Evolutionary conservation across 2,113 vertebrate species (phyloP), one percentile per base, ranked within the genome.

Genomic region (Xenopus laevis): DNA sequence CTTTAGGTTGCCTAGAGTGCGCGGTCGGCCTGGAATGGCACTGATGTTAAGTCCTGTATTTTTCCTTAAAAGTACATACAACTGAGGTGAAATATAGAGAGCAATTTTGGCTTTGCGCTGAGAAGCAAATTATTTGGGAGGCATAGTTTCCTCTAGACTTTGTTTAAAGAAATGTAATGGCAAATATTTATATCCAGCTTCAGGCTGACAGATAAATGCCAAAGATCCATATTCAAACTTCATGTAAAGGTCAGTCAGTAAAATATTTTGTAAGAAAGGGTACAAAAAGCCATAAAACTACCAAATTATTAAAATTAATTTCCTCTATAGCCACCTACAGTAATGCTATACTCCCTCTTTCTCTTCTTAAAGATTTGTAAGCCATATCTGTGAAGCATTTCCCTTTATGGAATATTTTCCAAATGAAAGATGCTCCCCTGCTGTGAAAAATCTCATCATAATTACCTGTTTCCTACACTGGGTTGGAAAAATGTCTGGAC

Each of bases 401-500:
- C 8, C 30, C 62, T 18, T 65, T 65, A 65, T 65, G 71, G 63
- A 45, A 58, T 65, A 65, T 73, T 65, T 57, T 73, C 18, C n/a
- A 65, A 72, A 45, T 20, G 17, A 73, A 58, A 16, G 15, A 33
- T 46, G 62, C 30, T 73, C 33, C 52, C 71, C 50, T 73, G 55
- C 62, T 11, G 71, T 23, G 62, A 57, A n/a, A 65, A 65, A 65
- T 55, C 45, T 45, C 61, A 44, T 21, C 52, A 65, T 65, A 73
- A 73, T 65, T 40, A 53, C 71, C 50, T 57, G 30, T 45, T 65
- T 73, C 18, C 55, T 57, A 3, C 30, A 55, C 55, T 13, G 55
- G 61, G 50, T 15, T 57, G 52, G 52, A 58, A 73, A 40, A 65
- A 73, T 65, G 52, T 65, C 30, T 65, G 71, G 71, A 73, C 71